phyloP scores from a whole-genome alignment of 1,140 invertebrate species.

The Drosophila baimaii region DNA sequence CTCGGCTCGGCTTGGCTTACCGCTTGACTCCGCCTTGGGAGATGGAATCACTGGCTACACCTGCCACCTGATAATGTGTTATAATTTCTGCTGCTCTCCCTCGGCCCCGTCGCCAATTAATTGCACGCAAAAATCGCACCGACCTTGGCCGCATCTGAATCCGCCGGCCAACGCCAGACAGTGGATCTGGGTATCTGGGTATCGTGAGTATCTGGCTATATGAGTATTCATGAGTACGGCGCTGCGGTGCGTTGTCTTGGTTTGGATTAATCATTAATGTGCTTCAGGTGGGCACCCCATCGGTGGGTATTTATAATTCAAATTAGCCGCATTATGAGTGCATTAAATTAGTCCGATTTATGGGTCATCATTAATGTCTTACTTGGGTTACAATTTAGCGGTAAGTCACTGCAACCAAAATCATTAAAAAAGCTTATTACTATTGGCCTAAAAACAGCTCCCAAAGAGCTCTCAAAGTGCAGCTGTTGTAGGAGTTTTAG shows the following conservation, averaged over 20 bases:
- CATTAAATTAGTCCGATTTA: conserved; percentile 3
- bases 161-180: neutral
- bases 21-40: conserved; percentile 10
- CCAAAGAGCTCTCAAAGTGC: neutral
- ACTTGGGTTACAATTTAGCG: neutral
- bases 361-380: conserved; percentile 5
- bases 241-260: too few species aligned
- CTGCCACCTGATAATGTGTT: conserved; percentile 60
- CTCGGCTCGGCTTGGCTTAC: too few species aligned
- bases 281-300: conserved; percentile 23
- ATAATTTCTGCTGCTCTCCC: conserved; percentile 60
- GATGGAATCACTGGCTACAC: conserved; percentile 19
- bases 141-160: conserved; percentile 61
- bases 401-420: neutral
- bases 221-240: conserved; percentile 10
- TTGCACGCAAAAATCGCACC: conserved; percentile 66
- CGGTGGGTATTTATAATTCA: conserved; percentile 24
- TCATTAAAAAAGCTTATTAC: too few species aligned
- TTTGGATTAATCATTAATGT: conserved; percentile 19
- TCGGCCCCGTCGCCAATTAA: conserved; percentile 56
- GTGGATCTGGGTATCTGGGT: conserved; percentile 3
- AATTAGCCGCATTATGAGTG: conserved; percentile 32
- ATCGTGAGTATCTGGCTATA: neutral
- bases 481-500: too few species aligned
- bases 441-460: too few species aligned